Evolutionary conservation across 2,888 invertebrate genomes (phyloP), one percentile per base, ranked within the genome.

Genomic region (Cremastinae sp.): DNA sequence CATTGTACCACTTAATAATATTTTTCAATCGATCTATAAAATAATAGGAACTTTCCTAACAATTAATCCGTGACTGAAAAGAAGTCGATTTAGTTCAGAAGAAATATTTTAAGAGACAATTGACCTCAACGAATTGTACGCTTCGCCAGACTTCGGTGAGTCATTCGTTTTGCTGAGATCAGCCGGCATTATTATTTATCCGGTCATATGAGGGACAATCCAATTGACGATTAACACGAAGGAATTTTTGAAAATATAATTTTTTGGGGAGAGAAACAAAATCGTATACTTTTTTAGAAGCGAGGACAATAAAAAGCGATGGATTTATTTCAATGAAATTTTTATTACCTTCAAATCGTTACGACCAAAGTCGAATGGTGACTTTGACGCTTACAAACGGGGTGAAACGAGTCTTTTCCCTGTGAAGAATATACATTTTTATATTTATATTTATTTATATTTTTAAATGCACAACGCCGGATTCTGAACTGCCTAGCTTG

Each of bases 351-450:
- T 43, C 71, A 84, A 85, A 77, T 78, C 80, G 83, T 83, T 83
- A 78, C 71, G 76, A 82, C 82, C 84, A 83, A 83, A 84, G 86
- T 83, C 86, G 84, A 87, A 87, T 85, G 85, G 83, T 83, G 83
- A 84, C 85, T 81, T 81, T 82, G 83, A 83, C 80, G 83, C 84
- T 75, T 86, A 85, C 83, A 85, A 87, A 86, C 71, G 35, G 71
- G 71, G 28, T 49, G 66, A 71, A 75, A n/a, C n/a, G 39, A 39
- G 16, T 41, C 18, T 62, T 56, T 75, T 65, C 14, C 59, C 66
- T 75, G 75, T 39, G 71, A 75, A 71, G 66, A 75, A 47, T 56
- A 47, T 68, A 47, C 41, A 47, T 47, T 12, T 43, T 41, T 39
- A 14, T 64, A 22, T 64, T 39, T 61, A 35, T 61, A 41, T 65